A percentile compares a stretch with the other conserved stretches of the same genome.
phyloP scores from a whole-genome alignment of 2,113 vertebrate genomes.

The Muscicapa adusta region DNA sequence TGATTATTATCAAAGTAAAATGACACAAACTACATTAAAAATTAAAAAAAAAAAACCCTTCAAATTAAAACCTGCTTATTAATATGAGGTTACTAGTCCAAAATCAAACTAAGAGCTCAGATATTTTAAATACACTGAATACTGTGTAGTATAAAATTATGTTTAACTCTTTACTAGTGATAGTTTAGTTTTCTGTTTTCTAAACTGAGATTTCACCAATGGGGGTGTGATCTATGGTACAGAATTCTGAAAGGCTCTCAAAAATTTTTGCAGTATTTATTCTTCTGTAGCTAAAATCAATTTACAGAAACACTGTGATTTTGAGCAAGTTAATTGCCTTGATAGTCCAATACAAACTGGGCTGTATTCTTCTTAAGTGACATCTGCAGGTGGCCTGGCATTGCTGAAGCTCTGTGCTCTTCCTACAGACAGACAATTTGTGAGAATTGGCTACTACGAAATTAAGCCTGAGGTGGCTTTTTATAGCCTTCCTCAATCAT shows the following conservation, averaged over 20 bases:
- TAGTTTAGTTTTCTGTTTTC: background rate
- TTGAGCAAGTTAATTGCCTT: background rate
- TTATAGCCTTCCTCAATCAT: slow-evolving; percentile 13
- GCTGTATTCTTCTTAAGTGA: background rate
- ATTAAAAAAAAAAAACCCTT: background rate
- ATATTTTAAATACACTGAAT: background rate
- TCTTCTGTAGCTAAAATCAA: background rate
- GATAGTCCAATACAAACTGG: background rate
- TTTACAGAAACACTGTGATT: background rate
- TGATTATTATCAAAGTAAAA: slow-evolving; percentile 10
- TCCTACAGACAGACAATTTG: background rate
- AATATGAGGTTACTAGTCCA: background rate
- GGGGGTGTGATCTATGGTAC: background rate
- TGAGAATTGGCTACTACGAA: background rate
- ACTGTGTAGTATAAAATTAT: background rate
- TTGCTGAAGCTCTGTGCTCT: background rate
- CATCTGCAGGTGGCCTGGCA: background rate
- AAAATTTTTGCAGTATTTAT: background rate
- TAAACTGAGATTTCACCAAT: background rate
- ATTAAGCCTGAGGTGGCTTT: slow-evolving; percentile 16
- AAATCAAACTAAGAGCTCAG: background rate
- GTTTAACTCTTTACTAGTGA: background rate
- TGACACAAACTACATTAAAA: background rate
- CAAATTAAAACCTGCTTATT: background rate
- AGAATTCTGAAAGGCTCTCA: background rate